Conservation (phyloP, 2,888 invertebrate species). For the Cantharis rufa region DNA sequence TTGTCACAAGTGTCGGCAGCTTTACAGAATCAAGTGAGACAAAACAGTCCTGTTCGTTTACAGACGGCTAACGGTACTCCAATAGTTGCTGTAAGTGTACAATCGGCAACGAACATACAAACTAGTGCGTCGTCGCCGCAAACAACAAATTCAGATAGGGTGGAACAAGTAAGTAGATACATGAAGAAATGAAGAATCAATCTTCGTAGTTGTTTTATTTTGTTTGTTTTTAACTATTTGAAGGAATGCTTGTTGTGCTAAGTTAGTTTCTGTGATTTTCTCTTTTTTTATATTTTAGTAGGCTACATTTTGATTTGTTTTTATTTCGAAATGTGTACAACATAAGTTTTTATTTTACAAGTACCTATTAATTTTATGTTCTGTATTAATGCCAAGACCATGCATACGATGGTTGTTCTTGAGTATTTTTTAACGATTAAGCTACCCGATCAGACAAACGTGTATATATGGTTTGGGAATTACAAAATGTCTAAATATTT, state of each 20-base stretch:
- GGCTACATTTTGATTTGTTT: background rate
- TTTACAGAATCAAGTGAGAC: constrained; percentile 59
- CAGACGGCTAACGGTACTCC: constrained; percentile 56
- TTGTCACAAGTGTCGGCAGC: constrained; percentile 62
- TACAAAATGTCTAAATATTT: background rate
- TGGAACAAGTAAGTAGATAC: constrained; percentile 51
- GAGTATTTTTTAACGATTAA: background rate
- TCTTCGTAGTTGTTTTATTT: background rate
- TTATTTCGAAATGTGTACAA: background rate
- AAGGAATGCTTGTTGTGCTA: background rate
- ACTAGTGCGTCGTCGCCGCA: constrained; percentile 34
- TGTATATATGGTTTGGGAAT: background rate
- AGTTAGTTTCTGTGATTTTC: background rate
- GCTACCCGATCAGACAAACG: background rate
- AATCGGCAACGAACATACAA: constrained; percentile 64
- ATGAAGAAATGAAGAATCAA: constrained; percentile 44
- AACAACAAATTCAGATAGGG: constrained; percentile 39
- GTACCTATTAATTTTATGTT: background rate
- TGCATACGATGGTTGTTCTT: background rate
- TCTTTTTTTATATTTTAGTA: background rate
- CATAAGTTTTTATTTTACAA: background rate
- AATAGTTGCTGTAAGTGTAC: constrained; percentile 57
- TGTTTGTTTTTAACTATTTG: background rate
- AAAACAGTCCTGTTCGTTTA: constrained; percentile 65
- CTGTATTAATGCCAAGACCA: background rate